Evolutionary conservation across 2,888 invertebrate species (phyloP), one percentile per base, ranked within the genome.

Genomic region (Zygogramma bicolorata): DNA sequence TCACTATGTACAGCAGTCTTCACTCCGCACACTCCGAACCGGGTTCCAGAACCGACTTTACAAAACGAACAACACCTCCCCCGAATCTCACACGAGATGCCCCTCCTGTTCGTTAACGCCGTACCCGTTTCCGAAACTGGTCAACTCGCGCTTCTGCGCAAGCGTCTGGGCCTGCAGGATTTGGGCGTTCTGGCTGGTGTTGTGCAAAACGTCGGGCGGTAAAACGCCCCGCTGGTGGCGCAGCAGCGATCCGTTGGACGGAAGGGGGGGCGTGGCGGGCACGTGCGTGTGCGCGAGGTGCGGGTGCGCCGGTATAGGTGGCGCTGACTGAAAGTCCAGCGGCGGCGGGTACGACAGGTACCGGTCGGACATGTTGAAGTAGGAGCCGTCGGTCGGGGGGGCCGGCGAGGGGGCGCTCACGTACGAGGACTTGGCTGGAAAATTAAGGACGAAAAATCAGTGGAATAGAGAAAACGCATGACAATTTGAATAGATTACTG

Each of bases 341-440:
- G 93, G 88, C 0, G 94, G 94, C 34, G 95, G 94, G 87, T 94
- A 95, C 1, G 94, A 94, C 68, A 95, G 89, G 85, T 95, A 95
- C 81, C 94, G 89, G 75, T 94, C 94, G 1, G 94, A 93, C 92
- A 94, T 93, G 85, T 94, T 94, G 89, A 93, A 94, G 85, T 94
- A 94, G 40, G 94, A 92, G 61, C 94, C 94, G 83, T 94, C 94
- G 31, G 93, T 89, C 0, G 94, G 94, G 2, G 93, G 93, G 85
- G 93, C 93, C 42, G 94, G 93, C 71, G 93, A 93, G 73, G 91
- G 91, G 40, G 92, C 91, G 2, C 91, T 91, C 27, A 89, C 90
- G 84, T 91, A 91, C 77, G 90, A 90, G 49, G 90, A 88, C 87
- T 91, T 91, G 68, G 89, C 91, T 91, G 87, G 29, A 72, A 68